Evolutionary conservation across 1,140 invertebrate genomes (phyloP), one percentile per base, ranked within the genome.

Genomic region (Meloidogyne hapla): DNA sequence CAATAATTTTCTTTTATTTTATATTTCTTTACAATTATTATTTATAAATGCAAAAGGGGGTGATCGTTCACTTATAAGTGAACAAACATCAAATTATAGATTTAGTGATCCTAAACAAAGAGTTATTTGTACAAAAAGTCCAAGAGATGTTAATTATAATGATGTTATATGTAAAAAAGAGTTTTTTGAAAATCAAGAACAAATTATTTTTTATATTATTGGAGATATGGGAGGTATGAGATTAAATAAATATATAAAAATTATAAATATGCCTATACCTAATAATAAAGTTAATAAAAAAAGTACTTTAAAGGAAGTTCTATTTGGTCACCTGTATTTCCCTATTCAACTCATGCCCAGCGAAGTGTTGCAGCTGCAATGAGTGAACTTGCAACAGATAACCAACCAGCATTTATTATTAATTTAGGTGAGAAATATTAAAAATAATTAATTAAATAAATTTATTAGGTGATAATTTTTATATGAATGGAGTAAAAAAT

Each of bases 401-500:
- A 76, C 6, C 61, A 64, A n/a, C 15, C 74, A 18, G 64, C 81
- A 26, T 77, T 79, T 48, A 64, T 81, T 10, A 40, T 83, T 21
- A 78, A 75, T 23, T 66, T 83, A 66, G 80, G n/a, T n/a, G n/a
- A n/a, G n/a, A n/a, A n/a, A n/a, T n/a, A n/a, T n/a, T n/a, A n/a
- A n/a, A n/a, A n/a, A n/a, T n/a, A n/a, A n/a, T n/a, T n/a, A n/a
- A n/a, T n/a, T n/a, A n/a, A n/a, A n/a, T n/a, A n/a, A n/a, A n/a
- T n/a, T n/a, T n/a, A n/a, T n/a, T n/a, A n/a, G n/a, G 82, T 0
- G 82, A 83, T 75, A 83, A 83, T 28, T 79, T 83, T 61, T 83
- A 83, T 65, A 83, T 68, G 48, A 81, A 76, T 33, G 82, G 82
- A n/a, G 82, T 84, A 6, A 65, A 38, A 4, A 69, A 83, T 70